Base-by-base conservation (phyloP, 2,888 invertebrate species). In the Xanthia togata region DNA sequence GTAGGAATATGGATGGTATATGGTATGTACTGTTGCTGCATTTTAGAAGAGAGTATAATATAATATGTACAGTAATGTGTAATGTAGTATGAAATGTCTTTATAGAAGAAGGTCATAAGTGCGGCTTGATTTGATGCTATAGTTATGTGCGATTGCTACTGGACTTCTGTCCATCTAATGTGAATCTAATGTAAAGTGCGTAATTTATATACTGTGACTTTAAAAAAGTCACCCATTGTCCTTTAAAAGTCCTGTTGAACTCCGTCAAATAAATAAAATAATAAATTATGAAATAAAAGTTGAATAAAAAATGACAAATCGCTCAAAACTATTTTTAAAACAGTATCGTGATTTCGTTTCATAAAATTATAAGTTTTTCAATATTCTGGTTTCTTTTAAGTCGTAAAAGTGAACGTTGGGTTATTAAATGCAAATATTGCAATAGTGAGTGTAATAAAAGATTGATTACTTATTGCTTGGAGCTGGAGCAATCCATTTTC, bases 381-480 rank as follows among this genome's bases (percentile, higher is more conserved):
- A 73, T 67, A 44, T 11, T 71, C 68, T 41, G 31, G 67, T 41
- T 76, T 68, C 35, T 68, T 78, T 55, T 12, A n/a, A 38, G 62
- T 77, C 64, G 55, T 84, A 81, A 84, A 84, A 71, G 14, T 70
- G 71, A 84, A 68, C 55, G 73, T 73, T 68, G 47, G 41, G 69
- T 62, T 83, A 84, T 81, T 77, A 76, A 84, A 83, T 85, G 82
- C 85, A 85, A 83, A 83, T 81, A 77, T 78, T 81, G 73, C 73
- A 73, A 71, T 62, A 76, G 71, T 76, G 70, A 53, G 64, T 63
- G 81, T 55, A 81, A 73, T 85, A 85, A 82, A 73, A 83, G 78
- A 85, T 83, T 73, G 82, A 85, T 83, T 73, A 62, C 82, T 38
- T 85, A 72, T 82, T 57, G 78, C 70, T 47, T 17, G 47, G 41